phyloP scores from a whole-genome alignment of 2,113 vertebrate genomes.

The Eidolon helvum region DNA sequence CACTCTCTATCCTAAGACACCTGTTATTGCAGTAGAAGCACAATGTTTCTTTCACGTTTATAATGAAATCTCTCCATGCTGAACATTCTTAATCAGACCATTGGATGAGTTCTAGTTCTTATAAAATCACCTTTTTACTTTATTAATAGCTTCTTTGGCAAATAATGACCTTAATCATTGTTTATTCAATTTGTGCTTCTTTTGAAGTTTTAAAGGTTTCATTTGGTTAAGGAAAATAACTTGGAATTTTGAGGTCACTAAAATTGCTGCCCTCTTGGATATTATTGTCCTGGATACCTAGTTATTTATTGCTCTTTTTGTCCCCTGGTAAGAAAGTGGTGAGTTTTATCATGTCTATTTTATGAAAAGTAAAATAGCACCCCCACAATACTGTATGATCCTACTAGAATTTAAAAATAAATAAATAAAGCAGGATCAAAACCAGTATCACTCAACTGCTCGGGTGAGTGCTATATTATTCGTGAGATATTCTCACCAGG shows the following conservation, averaged over 20 bases:
- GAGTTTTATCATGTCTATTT: neutral
- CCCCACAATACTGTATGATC: rapidly evolving
- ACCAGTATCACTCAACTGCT: neutral
- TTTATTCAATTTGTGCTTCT: neutral
- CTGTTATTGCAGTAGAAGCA: neutral
- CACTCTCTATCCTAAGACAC: neutral
- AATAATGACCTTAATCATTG: neutral
- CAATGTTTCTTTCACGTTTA: neutral
- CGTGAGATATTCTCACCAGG: neutral
- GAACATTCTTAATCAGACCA: neutral
- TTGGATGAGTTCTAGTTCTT: neutral
- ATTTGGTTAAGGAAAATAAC: neutral
- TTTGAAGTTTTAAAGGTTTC: neutral
- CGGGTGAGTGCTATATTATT: rapidly evolving
- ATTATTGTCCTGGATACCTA: neutral
- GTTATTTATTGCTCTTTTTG: neutral
- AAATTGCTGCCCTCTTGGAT: neutral
- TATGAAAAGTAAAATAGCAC: neutral
- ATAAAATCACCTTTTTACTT: neutral
- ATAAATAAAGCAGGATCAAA: neutral
- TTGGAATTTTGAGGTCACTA: neutral
- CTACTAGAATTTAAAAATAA: neutral
- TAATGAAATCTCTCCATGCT: neutral
- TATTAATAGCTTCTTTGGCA: neutral
- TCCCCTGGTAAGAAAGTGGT: neutral